Base-by-base conservation (phyloP, 2,888 invertebrate species). In the Tortricodes alternella region DNA sequence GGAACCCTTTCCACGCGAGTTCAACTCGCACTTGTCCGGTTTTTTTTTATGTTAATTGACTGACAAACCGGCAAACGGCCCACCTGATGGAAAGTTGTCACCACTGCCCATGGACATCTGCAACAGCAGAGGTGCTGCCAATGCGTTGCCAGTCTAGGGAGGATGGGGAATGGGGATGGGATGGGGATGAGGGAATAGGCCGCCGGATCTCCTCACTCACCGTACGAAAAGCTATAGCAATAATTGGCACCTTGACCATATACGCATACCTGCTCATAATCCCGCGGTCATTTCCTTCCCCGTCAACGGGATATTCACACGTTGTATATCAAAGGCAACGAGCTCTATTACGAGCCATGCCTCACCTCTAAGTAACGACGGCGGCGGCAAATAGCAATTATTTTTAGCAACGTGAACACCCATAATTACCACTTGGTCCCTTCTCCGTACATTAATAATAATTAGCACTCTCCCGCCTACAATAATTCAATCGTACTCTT, bases 401-500 rank as follows among this genome's bases (percentile, higher is more conserved):
- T 62, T 64, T 64, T 60, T 62, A 60, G 62, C 59, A 56, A 46
- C 55, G 56, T 50, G 55, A 43, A 52, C 51, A 53, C 48, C 52
- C 58, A 55, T 63, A 59, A 63, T 62, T 59, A 60, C 60, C 55
- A 56, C 53, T 62, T 52, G 51, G 60, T 58, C 59, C 56, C 58
- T 55, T 50, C 46, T 50, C 15, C 44, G 29, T 55, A 53, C 55
- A 61, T 59, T 77, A 73, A 74, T 77, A 72, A 74, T 78, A 79
- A 78, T 79, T 78, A 78, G 68, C 69, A 63, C 62, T 64, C 61
- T 71, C 74, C 71, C 73, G 73, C 71, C 73, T 73, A 73, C 71
- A 73, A 78, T 78, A 80, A 79, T 78, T 79, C 73, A 79, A 78
- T 78, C 71, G 73, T 66, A 66, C 70, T 70, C 69, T 71, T 72